Evolutionary conservation across 1,140 invertebrate species (phyloP), one percentile per base, ranked within the genome.

Genomic region (Heliconius melpomene): DNA sequence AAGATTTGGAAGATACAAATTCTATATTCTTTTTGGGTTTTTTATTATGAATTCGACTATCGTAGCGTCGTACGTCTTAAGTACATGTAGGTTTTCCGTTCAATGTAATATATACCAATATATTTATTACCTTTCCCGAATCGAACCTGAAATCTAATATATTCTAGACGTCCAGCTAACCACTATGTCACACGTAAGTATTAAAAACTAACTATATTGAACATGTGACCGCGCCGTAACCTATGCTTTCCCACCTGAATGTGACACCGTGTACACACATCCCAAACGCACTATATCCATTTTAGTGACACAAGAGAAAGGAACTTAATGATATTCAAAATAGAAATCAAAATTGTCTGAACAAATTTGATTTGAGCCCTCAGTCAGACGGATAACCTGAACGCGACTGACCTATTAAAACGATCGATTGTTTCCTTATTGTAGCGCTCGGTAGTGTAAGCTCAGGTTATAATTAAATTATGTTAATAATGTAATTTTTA

Each of bases 341-440:
- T 93, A 93, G 83, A 89, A 90, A 79, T 86, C 86, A 90, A 86
- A 85, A 87, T 91, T 87, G 83, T 74, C 75, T 84, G 85, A 86
- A 85, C 80, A 52, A 73, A 75, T 57, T 72, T 54, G 82, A 77
- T 84, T 72, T 82, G 86, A 90, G 88, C 88, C 91, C 91, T 87
- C 87, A 85, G 87, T 80, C 78, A 83, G 89, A 87, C 86, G 91
- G 91, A 92, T 93, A 92, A 93, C 85, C 88, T 86, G 89, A 89
- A 90, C 91, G 86, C 88, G 92, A 85, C 85, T 93, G 92, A 94
- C 93, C 93, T 91, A 94, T 94, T 93, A 93, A 93, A 92, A 91
- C 93, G 89, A 94, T 94, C 93, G 93, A 94, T 94, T 93, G 92
- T 94, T 94, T 94, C 92, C 92, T 93, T 92, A 93, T 93, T 91